Evolutionary conservation across 2,888 invertebrate genomes (phyloP), one percentile per base, ranked within the genome.

Genomic region (Strigamia transsilvanica): DNA sequence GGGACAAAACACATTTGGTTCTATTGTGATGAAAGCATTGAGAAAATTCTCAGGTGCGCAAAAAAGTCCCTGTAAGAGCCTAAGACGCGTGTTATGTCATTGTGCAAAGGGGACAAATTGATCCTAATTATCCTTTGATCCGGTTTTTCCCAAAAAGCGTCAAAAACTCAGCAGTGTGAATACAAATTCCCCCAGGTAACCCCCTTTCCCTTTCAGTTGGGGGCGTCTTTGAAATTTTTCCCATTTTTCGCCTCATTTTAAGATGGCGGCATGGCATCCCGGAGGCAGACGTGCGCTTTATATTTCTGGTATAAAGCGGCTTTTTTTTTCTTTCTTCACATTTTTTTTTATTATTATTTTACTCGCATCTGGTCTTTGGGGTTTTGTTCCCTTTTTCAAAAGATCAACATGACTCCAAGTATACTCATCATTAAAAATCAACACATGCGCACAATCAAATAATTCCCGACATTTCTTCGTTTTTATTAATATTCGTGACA

Each of bases 381-480:
- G 46, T 46, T 73, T 73, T 73, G 73, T 73, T 73, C 73, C 27
- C 73, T 73, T 73, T 73, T 73, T 73, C 73, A 73, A 73, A 73
- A 73, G 73, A 73, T 73, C 73, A 73, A 73, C 73, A 73, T 73
- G 73, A 73, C 27, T 73, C 73, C 73, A 73, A 51, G 18, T 38
- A 73, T 73, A 73, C 73, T 73, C 73, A 73, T 73, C 73, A 73
- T 73, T 73, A 73, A 73, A 73, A 73, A 73, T 32, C 73, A 73
- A n/a, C 73, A 73, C 73, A 73, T 73, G 73, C 32, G 15, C 73
- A 23, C 73, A 56, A 56, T 56, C 56, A 56, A 56, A 46, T 46
- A 46, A 46, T n/a, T 46, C 15, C 5, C 46, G 5, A n/a, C 46
- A 46, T 46, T 46, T 46, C 13, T 46, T 13, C 1, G 5, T 42